Evolutionary conservation across 2,797 vertebrate genomes (phyloP), one percentile per base, ranked within the genome.

Genomic region (Silurus lanzhouensis): DNA sequence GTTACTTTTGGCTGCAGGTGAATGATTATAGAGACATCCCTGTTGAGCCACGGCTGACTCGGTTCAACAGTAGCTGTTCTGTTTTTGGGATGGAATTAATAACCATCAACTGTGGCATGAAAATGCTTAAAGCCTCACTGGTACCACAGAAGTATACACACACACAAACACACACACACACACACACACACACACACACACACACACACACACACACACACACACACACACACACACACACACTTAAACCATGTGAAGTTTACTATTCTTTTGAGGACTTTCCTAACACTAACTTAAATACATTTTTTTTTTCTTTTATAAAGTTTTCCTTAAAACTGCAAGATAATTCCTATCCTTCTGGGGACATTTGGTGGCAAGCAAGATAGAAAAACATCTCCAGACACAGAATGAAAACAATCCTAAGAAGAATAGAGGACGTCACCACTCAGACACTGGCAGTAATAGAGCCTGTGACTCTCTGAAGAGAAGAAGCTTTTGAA

Each of bases 11-110:
- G 85, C 81, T 44, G 57, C 55, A n/a, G 46, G 74, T 71, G 81
- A 83, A 63, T 52, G 57, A 46, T 83, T 79, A 83, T 78, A 83
- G 81, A 64, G 57, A 25, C 38, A 63, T 75, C 85, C 80, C 63
- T 70, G 17, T 70, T 82, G 80, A 82, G 52, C 55, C n/a, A 44
- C 2, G 25, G 44, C 74, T 20, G 72, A 78, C 66, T 67, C 71
- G 83, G 87, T 89, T 89, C 88, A 93, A 93, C 93, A 94, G 94
- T 93, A 94, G 94, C 91, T 91, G 93, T 91, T 93, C 94, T 94
- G 92, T 94, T 88, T 93, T 92, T 82, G 91, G 91, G 90, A 70
- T 94, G 93, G 93, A 93, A 93, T 94, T 91, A 91, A 91, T 93
- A 92, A 94, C 93, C 91, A 94, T 93, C 91, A 93, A 92, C 92